Evolutionary conservation across 2,113 vertebrate species (phyloP).

Genomic region (Pterocles burchelli): DNA sequence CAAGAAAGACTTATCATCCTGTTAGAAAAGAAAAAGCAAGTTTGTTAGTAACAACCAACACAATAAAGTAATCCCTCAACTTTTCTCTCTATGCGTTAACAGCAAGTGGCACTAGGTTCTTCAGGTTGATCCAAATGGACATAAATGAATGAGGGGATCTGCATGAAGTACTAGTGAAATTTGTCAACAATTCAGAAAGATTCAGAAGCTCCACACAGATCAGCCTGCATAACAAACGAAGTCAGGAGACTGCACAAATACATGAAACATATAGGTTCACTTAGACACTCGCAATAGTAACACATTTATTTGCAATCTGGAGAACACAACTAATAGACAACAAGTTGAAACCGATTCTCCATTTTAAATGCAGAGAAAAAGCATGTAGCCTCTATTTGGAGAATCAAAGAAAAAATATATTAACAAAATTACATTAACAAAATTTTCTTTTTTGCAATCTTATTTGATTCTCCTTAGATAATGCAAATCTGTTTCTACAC

Average conservation of each 20-base stretch:
- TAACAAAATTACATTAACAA: conserved; percentile 53
- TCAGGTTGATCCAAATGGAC: not conserved
- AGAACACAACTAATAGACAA: not conserved
- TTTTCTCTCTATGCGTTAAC: not conserved
- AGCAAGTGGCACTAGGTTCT: not conserved
- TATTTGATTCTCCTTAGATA: conserved; percentile 43
- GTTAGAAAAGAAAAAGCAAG: not conserved
- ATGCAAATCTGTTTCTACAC: conserved; percentile 25
- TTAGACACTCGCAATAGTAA: not conserved
- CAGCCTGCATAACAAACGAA: not conserved
- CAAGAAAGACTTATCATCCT: conserved; percentile 88
- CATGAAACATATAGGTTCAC: not conserved
- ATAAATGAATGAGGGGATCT: not conserved
- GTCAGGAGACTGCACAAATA: not conserved
- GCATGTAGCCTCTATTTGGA: not conserved
- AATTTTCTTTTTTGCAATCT: conserved; percentile 27
- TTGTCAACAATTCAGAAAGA: not conserved
- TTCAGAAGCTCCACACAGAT: not conserved
- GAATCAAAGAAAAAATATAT: conserved; percentile 46
- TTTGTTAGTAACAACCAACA: not conserved
- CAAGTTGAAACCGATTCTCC: conserved; percentile 35
- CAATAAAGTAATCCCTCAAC: not conserved
- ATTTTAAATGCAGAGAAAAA: conserved; percentile 46
- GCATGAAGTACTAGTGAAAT: not conserved
- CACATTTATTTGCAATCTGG: not conserved